These are phyloP conservation scores for Chalcosyrphus nemorum DNA, from an alignment of 2,888 invertebrate genomes.

Conservation along the genomic window DNA sequence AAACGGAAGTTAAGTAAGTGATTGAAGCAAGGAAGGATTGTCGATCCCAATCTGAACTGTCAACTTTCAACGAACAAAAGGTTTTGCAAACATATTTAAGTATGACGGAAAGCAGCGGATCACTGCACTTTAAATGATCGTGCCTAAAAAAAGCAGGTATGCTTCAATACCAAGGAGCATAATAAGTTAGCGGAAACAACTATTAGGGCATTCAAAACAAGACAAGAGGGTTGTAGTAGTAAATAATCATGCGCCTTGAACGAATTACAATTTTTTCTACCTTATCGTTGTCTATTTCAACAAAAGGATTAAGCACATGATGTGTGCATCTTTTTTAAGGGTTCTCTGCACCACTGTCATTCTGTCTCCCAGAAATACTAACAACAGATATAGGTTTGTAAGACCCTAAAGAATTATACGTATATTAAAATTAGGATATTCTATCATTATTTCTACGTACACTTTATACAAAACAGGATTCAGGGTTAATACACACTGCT, in stretches of 20 bases:
- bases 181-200: neutral
- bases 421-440: neutral
- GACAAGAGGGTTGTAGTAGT: neutral
- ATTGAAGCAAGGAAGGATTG: too few relatives aligned
- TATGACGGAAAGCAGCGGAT: too few relatives aligned
- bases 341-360: neutral
- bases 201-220: neutral
- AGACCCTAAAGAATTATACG: neutral
- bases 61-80: too few relatives aligned
- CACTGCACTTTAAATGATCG: too few relatives aligned
- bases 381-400: neutral
- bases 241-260: neutral
- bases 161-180: too few relatives aligned
- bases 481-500: neutral
- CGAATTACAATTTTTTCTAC: neutral
- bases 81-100: too few relatives aligned
- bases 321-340: neutral
- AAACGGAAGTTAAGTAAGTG: too few relatives aligned
- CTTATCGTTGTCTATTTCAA: neutral
- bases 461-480: neutral
- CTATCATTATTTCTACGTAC: neutral
- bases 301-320: neutral
- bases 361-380: neutral
- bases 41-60: too few relatives aligned
- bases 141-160: too few relatives aligned